Evolutionary conservation across 2,888 invertebrate species (phyloP).

Genomic region (Phalera bucephala): DNA sequence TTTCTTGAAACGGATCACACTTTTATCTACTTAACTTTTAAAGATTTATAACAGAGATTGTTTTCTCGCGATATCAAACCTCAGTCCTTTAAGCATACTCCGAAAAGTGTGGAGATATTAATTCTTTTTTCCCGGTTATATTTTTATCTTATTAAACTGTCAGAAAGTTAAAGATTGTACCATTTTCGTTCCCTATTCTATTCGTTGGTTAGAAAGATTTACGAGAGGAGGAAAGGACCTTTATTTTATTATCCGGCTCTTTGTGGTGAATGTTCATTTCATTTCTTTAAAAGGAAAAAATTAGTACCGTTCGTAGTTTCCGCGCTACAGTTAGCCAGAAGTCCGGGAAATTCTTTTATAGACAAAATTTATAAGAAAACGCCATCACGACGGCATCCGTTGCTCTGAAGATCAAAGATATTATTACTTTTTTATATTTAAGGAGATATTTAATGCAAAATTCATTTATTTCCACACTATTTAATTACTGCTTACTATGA

Average conservation of each 20-base stretch:
- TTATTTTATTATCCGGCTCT: constrained; percentile 67
- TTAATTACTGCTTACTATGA: too few relatives aligned
- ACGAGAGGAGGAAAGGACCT: constrained; percentile 58
- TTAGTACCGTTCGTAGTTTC: constrained; percentile 20
- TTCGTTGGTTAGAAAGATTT: constrained; percentile 66
- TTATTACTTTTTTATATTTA: too few relatives aligned
- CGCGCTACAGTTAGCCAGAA: constrained; percentile 25
- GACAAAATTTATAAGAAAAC: constrained; percentile 24
- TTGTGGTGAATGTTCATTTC: constrained; percentile 53
- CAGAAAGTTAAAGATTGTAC: constrained; percentile 78
- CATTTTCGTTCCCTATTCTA: constrained; percentile 68
- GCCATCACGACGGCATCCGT: constrained; percentile 1
- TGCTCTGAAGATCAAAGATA: too few relatives aligned
- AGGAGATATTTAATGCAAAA: too few relatives aligned
- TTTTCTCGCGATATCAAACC: constrained; percentile 25
- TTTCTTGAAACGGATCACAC: too few relatives aligned
- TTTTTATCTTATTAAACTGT: constrained; percentile 80
- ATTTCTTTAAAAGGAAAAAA: constrained; percentile 31
- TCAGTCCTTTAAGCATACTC: constrained; percentile 22
- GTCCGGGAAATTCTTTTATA: constrained; percentile 30
- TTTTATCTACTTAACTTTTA: neutral
- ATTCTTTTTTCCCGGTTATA: constrained; percentile 58
- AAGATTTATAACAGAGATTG: constrained; percentile 10
- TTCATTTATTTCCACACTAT: too few relatives aligned
- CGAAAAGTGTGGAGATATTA: constrained; percentile 33